Evolutionary conservation across 2,797 vertebrate genomes (phyloP), one percentile per base, ranked within the genome.

Genomic region (Arrhamphus sclerolepis): DNA sequence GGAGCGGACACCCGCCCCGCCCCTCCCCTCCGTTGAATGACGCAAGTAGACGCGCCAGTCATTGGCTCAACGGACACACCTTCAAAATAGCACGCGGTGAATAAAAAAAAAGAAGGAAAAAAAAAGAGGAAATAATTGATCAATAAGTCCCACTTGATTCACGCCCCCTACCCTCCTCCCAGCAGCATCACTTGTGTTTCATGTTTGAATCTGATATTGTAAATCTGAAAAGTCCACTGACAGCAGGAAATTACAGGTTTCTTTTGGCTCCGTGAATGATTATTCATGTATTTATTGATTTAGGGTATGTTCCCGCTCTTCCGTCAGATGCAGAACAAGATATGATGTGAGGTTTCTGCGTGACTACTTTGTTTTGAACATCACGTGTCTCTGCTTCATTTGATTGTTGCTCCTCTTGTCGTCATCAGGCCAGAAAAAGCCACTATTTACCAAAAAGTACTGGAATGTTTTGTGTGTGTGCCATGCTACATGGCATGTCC

Each of bases 61-160:
- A 89, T 86, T 85, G 83, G 88, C 52, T 56, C 38, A 6, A 0
- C 0, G 1, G 39, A 69, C 87, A 84, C 80, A 81, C 76, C 73
- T 68, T 85, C 72, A 86, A n/a, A 22, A 46, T 2, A 18, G 0
- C 13, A 8, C 1, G 8, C 0, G 8, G 16, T 1, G 2, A 18
- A n/a, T n/a, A n/a, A n/a, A n/a, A n/a, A n/a, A n/a, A n/a, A n/a
- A n/a, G n/a, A n/a, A n/a, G n/a, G n/a, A n/a, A n/a, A n/a, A n/a
- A 17, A 40, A 28, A 11, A 28, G 5, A 19, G 5, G 2, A 20
- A 46, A 40, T 8, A 38, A 14, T 5, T n/a, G 16, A 50, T 13
- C 2, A 6, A 31, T 1, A 21, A 17, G 34, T 7, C 7, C 26
- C 3, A 0, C 6, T 14, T 16, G 18, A 21, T 11, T 16, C 21